phyloP scores from a whole-genome alignment of 2,888 invertebrate species.

The Candidula unifasciata region DNA sequence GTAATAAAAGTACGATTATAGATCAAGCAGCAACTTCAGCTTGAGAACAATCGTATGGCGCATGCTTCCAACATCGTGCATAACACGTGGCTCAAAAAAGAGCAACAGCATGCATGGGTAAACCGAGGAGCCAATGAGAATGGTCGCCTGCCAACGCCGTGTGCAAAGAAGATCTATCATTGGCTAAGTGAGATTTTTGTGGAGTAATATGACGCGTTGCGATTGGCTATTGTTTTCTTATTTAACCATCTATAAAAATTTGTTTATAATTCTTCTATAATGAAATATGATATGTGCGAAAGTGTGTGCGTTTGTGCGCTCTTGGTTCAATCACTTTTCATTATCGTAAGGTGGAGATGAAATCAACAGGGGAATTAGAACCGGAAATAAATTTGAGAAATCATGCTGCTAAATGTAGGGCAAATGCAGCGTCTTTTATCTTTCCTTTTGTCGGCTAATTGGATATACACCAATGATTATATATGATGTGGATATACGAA shows the following conservation, averaged over 20 bases:
- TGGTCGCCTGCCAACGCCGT: slow-evolving; percentile 27
- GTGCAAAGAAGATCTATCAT: slow-evolving; percentile 18
- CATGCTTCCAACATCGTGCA: not conserved
- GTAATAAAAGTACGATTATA: slow-evolving; percentile 21
- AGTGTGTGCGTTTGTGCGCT: too few relatives aligned
- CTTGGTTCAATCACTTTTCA: too few relatives aligned
- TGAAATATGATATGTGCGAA: not conserved
- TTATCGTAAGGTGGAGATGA: too few relatives aligned
- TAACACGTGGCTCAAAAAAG: slow-evolving; percentile 17
- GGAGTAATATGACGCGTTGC: not conserved
- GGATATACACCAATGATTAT: too few relatives aligned
- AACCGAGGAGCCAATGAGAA: slow-evolving; percentile 29
- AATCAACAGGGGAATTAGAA: too few relatives aligned
- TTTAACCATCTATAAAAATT: not conserved
- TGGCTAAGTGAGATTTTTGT: slow-evolving; percentile 16
- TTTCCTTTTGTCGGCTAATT: too few relatives aligned
- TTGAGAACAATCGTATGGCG: not conserved
- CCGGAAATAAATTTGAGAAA: too few relatives aligned
- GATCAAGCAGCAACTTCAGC: not conserved
- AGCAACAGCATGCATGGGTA: slow-evolving; percentile 1
- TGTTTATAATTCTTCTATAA: not conserved
- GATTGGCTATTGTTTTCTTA: slow-evolving; percentile 10
- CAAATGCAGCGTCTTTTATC: too few relatives aligned
- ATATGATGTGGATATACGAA: too few relatives aligned
- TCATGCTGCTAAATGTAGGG: too few relatives aligned